These are phyloP conservation scores for Theretra japonica DNA, from an alignment of 2,888 invertebrate genomes.

Conservation along the genomic window DNA sequence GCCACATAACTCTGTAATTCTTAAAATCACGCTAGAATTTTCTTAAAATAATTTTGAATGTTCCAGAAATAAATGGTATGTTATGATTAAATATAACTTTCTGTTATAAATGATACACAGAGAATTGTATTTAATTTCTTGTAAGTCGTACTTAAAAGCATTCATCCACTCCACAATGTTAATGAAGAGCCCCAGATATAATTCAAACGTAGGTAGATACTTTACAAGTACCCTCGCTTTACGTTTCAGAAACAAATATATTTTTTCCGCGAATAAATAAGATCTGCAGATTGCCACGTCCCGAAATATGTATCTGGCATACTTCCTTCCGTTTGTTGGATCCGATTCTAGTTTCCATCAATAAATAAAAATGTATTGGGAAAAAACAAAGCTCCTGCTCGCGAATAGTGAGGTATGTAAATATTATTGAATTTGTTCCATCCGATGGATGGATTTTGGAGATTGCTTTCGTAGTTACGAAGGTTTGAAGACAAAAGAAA, in stretches of 20 bases:
- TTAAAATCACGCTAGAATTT: too few relatives aligned
- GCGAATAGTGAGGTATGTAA: conserved; percentile 46
- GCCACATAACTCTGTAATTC: too few relatives aligned
- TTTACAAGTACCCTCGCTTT: neutral
- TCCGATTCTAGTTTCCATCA: conserved; percentile 24
- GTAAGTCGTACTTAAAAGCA: too few relatives aligned
- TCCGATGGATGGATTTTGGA: conserved; percentile 33
- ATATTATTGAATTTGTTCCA: conserved; percentile 52
- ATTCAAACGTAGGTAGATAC: neutral
- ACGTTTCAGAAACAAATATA: conserved; percentile 2
- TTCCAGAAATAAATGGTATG: too few relatives aligned
- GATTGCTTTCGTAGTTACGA: conserved; percentile 17
- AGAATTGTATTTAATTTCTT: too few relatives aligned
- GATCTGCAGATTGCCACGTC: conserved; percentile 14
- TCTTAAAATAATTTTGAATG: too few relatives aligned
- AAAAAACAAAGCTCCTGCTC: conserved; percentile 34
- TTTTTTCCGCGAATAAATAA: conserved; percentile 17
- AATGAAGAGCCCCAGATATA: too few relatives aligned
- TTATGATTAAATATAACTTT: too few relatives aligned
- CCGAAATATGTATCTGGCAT: conserved; percentile 22
- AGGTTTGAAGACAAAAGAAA: conserved; percentile 1
- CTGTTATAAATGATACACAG: too few relatives aligned
- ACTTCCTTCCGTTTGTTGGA: conserved; percentile 15
- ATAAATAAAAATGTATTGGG: conserved; percentile 31
- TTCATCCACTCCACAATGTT: too few relatives aligned